phyloP scores from a whole-genome alignment of 2,113 vertebrate genomes.

The Cromileptes altivelis region DNA sequence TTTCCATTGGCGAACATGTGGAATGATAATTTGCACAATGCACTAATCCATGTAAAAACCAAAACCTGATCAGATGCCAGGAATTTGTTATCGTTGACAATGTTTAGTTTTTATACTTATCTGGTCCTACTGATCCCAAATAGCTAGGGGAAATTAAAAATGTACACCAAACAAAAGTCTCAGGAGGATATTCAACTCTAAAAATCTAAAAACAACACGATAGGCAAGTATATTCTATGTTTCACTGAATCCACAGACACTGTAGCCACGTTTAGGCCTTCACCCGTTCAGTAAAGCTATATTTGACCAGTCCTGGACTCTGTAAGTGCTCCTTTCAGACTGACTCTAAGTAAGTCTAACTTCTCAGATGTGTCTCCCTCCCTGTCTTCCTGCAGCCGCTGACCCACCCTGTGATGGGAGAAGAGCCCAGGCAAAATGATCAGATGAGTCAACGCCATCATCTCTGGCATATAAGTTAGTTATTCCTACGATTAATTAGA shows the following conservation, averaged over 20 bases:
- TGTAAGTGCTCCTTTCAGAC: not conserved
- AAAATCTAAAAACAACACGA: not conserved
- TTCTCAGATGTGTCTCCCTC: not conserved
- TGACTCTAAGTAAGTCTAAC: not conserved
- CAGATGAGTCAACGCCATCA: constrained; percentile 72
- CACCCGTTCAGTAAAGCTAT: not conserved
- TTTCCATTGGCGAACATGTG: too few species aligned
- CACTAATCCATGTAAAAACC: too few species aligned
- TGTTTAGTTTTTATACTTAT: too few species aligned
- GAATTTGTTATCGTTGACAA: too few species aligned
- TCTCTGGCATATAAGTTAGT: constrained; percentile 49
- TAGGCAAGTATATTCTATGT: not conserved
- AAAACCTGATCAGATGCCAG: too few species aligned
- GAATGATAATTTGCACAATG: too few species aligned
- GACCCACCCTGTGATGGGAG: not conserved
- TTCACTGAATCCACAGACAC: too few species aligned
- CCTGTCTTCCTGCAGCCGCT: not conserved
- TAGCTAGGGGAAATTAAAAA: too few species aligned
- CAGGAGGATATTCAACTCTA: not conserved
- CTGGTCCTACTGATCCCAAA: too few species aligned
- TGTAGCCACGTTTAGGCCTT: not conserved
- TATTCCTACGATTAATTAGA: constrained; percentile 60
- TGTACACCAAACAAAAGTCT: too few species aligned
- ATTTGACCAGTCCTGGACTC: not conserved
- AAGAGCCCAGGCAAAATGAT: constrained; percentile 16